Conservation (phyloP, 1,140 invertebrate genomes). For the Brachionus manjavacas region DNA sequence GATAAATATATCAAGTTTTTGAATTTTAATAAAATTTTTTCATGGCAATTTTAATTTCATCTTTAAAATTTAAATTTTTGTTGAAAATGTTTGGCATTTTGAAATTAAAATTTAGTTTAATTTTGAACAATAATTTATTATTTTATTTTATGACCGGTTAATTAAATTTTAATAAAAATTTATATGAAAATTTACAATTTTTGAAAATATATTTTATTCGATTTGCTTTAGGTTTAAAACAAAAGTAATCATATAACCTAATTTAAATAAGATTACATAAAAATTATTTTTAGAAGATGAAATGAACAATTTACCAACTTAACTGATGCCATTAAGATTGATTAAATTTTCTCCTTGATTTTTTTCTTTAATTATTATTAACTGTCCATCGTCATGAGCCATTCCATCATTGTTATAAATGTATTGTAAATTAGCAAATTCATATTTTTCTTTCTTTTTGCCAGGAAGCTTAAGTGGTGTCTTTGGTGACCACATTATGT, state of each 20-base stretch:
- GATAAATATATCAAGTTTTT: too few relatives aligned
- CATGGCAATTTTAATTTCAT: too few relatives aligned
- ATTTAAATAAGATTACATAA: too few relatives aligned
- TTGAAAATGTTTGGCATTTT: too few relatives aligned
- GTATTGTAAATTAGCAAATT: not conserved
- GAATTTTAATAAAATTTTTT: too few relatives aligned
- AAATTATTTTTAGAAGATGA: not conserved
- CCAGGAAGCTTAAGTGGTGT: conserved; percentile 31
- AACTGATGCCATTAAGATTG: not conserved
- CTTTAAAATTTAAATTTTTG: too few relatives aligned
- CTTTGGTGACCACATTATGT: conserved; percentile 17
- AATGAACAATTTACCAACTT: not conserved
- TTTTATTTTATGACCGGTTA: not conserved
- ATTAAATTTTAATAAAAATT: not conserved
- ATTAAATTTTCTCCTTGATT: not conserved
- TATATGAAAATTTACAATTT: not conserved
- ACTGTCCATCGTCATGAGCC: not conserved
- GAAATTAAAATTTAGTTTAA: too few relatives aligned
- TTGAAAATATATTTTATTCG: not conserved
- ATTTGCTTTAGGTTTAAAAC: not conserved
- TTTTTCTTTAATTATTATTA: not conserved
- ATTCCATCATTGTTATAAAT: conserved; percentile 8
- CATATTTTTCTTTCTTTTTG: conserved; percentile 16
- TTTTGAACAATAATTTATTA: not conserved
- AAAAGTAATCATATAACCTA: not conserved